A percentile compares a stretch with the other conserved stretches of the same genome.
Evolutionary conservation across 2,797 vertebrate species (phyloP).

Genomic region (Darevskia nairensis): DNA sequence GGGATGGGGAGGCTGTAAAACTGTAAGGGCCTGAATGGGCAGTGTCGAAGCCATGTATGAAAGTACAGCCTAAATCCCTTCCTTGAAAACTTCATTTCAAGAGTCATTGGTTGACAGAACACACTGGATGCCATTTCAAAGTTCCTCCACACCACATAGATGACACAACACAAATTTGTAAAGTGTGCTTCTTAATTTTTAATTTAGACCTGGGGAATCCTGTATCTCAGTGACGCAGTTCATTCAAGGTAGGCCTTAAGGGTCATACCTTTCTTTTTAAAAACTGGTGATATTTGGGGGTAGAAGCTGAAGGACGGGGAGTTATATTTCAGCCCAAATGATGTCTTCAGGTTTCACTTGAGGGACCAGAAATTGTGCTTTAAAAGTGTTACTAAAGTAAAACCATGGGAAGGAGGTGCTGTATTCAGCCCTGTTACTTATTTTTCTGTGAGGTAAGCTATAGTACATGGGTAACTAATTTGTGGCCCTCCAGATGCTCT

Average conservation of each 20-base stretch:
- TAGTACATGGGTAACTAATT: too few species aligned
- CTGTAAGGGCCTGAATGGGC: too few species aligned
- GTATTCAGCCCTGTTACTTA: not conserved
- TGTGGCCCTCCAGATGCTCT: too few species aligned
- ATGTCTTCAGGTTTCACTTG: not conserved
- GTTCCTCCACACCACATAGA: not conserved
- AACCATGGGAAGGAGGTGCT: not conserved
- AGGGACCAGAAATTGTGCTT: not conserved
- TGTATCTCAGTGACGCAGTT: not conserved
- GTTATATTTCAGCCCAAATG: not conserved
- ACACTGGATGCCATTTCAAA: not conserved
- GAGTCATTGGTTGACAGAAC: not conserved
- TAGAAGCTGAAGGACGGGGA: too few species aligned
- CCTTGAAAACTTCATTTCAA: not conserved
- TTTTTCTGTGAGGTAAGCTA: not conserved
- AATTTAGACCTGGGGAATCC: not conserved
- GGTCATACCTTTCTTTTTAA: not conserved
- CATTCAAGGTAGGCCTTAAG: too few species aligned
- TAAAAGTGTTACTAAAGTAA: not conserved
- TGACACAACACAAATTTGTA: not conserved
- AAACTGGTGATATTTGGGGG: not conserved
- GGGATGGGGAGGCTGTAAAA: too few species aligned
- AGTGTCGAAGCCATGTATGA: too few species aligned
- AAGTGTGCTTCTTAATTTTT: not conserved
- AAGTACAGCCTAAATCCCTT: not conserved